These are phyloP conservation scores for Heliornis fulica DNA, from an alignment of 2,113 vertebrate species.

Conservation along the genomic window DNA sequence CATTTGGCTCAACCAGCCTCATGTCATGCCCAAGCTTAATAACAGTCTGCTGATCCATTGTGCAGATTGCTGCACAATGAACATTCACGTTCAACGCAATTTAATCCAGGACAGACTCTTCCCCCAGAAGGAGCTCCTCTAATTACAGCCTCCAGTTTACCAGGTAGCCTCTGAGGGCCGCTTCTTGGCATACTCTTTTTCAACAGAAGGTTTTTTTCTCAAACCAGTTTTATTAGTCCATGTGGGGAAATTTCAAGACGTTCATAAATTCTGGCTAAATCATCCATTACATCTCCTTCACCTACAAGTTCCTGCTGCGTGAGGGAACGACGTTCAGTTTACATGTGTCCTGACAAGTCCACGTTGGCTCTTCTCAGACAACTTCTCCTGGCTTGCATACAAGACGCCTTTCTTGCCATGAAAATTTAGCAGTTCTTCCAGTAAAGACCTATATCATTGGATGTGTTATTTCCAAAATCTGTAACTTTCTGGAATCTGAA, in stretches of 20 bases:
- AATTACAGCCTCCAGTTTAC: background rate
- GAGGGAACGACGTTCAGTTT: background rate
- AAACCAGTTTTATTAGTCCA: background rate
- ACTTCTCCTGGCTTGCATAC: background rate
- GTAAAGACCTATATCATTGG: accelerated
- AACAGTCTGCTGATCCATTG: background rate
- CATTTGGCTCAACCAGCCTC: background rate
- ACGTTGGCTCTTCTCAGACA: background rate
- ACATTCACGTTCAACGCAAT: background rate
- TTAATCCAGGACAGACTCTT: background rate
- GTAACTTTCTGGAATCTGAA: background rate
- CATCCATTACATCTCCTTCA: background rate
- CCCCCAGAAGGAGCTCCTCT: background rate
- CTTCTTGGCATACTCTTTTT: background rate
- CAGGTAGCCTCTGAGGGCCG: background rate
- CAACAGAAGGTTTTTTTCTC: too few relatives aligned
- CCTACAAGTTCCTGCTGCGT: background rate
- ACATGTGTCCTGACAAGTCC: background rate
- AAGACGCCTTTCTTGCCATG: background rate
- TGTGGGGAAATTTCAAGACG: background rate
- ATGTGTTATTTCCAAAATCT: background rate
- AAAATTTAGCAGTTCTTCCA: background rate
- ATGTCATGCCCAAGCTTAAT: accelerated
- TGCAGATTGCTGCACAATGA: background rate
- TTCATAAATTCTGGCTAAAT: background rate